These are phyloP conservation scores for Craseonycteris thonglongyai DNA, from an alignment of 2,113 vertebrate genomes.

Conservation along the genomic window DNA sequence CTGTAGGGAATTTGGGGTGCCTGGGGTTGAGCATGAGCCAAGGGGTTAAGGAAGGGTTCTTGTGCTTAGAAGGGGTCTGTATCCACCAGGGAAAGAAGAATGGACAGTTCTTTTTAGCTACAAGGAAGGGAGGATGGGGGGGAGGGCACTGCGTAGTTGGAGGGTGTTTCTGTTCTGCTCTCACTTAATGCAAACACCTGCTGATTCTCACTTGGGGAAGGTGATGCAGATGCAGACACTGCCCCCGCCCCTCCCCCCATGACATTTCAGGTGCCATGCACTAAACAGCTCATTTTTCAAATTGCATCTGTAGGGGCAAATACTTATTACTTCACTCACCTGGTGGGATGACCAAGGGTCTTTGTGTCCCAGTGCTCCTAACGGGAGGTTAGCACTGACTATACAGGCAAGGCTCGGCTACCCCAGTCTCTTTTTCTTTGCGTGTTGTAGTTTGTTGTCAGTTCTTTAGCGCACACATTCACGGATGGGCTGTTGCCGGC, in stretches of 20 bases:
- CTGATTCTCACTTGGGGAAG: not conserved
- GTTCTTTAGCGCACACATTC: not conserved
- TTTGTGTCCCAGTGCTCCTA: not conserved
- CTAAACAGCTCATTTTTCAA: not conserved
- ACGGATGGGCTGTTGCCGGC: not conserved
- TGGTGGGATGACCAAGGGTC: not conserved
- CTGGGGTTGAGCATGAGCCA: not conserved
- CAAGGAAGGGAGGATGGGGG: not conserved
- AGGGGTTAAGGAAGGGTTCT: not conserved
- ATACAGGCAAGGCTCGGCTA: not conserved
- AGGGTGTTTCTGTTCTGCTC: no score
- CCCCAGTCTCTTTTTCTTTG: not conserved
- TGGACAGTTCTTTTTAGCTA: not conserved
- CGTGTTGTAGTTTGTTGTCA: not conserved
- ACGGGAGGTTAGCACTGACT: not conserved
- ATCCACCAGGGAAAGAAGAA: not conserved
- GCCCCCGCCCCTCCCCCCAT: not conserved
- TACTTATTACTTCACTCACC: not conserved
- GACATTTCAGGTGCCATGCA: not conserved
- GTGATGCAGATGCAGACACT: not conserved
- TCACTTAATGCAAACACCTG: not conserved
- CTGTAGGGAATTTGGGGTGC: not conserved
- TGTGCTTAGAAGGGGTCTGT: not conserved
- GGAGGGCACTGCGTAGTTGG: no score
- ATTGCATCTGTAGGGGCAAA: not conserved